These are phyloP conservation scores for Mantis religiosa DNA, from an alignment of 2,888 invertebrate species.

Conservation along the genomic window DNA sequence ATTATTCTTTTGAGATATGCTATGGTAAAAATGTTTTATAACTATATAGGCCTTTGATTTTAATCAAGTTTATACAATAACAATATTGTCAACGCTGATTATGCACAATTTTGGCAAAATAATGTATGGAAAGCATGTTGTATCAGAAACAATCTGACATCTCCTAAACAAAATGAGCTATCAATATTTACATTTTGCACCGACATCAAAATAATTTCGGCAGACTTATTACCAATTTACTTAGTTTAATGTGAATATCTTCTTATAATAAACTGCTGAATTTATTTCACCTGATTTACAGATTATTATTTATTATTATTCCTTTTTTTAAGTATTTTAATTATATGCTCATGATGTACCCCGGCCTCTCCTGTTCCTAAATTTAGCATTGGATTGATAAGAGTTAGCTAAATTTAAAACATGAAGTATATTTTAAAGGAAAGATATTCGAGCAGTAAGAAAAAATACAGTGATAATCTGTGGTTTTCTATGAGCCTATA, in stretches of 20 bases:
- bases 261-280: background rate
- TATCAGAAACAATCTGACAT: constrained; percentile 5
- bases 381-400: constrained; percentile 9
- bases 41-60: constrained; percentile 30
- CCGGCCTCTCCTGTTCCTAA: background rate
- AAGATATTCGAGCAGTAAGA: constrained; percentile 22
- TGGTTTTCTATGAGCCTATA: constrained; percentile 4
- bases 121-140: constrained; percentile 23
- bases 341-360: background rate
- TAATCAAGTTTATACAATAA: constrained; percentile 29
- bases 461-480: constrained; percentile 22
- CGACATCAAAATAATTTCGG: constrained; percentile 17
- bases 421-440: constrained; percentile 22
- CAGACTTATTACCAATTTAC: constrained; percentile 10
- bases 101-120: constrained; percentile 20
- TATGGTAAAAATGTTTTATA: constrained; percentile 27
- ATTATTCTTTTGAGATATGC: constrained; percentile 16
- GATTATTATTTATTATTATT: background rate
- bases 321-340: background rate
- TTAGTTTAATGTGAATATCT: constrained; percentile 7
- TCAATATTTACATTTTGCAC: constrained; percentile 24
- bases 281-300: constrained; percentile 4
- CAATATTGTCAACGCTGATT: constrained; percentile 32
- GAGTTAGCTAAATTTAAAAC: constrained; percentile 18
- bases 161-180: constrained; percentile 13